Base-by-base conservation (phyloP, 2,797 vertebrate genomes). In the Argya squamiceps region DNA sequence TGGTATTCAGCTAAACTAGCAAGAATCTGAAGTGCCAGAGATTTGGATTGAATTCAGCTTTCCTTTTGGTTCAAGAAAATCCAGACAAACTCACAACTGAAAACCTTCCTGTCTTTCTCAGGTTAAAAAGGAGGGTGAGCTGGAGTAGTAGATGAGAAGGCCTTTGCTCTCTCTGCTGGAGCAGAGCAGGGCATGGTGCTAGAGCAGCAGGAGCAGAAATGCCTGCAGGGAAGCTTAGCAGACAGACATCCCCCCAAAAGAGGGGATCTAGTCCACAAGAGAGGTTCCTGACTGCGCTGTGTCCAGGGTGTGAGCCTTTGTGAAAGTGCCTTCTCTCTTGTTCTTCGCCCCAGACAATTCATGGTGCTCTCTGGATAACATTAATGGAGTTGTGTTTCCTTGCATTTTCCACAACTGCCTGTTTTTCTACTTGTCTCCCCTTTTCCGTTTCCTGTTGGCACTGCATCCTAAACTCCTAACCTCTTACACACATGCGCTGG, bases 381-480 rank as follows among this genome's bases (percentile, higher is more conserved):
- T 84, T 69, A 49, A 34, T n/a, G 23, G n/a, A 73, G 27, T 44
- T 79, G 73, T 46, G 43, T 91, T 95, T 92, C 86, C 86, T 91
- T 79, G 74, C 56, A 67, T 69, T 70, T 96, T 76, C 69, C 56
- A n/a, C 76, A 82, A 13, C 53, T 21, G 47, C 70, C 94, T 96
- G 92, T 30, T 95, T 95, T 94, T 96, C 71, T 82, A 11, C 78
- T 97, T 95, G 70, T 96, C 59, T 94, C 77, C 39, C 36, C 20
- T 50, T 76, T 96, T 94, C 93, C 12, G 41, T 96, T 96, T 97
- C 95, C 94, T 53, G 56, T 82, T 96, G 94, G 95, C 88, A 65
- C 76, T 17, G 27, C 36, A 46, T 88, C 53, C 89, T 76, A 65
- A 76, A 52, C 89, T 82, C 76, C 80, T 92, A 93, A 81, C 78